Base-by-base conservation (phyloP, 2,113 vertebrate genomes). In the Sebastes schlegelii region DNA sequence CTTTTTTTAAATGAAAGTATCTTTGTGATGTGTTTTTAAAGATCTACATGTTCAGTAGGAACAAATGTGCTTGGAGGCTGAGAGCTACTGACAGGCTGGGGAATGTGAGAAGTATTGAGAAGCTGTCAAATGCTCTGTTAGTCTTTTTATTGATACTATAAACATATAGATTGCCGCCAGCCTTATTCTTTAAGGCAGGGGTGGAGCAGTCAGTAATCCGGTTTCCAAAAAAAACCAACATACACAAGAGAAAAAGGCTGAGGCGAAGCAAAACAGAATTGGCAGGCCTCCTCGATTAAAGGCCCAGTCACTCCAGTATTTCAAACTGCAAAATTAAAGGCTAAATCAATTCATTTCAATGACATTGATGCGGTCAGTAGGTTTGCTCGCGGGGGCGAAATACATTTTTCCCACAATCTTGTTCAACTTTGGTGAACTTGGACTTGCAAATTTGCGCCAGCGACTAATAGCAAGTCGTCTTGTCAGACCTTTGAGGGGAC, bases 121-220 rank as follows among this genome's bases (percentile, higher is more conserved):
- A 73, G 66, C 6, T 4, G 16, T 23, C 7, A 45, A 12, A 69
- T 62, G 9, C 9, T 40, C 58, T 48, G 19, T 26, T 79, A 45
- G 6, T 54, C 12, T 75, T 55, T 54, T 80, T 77, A 12, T 11
- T 51, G 17, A 66, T 61, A 60, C 49, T 34, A 17, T 84, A 71
- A 77, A 46, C 23, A 26, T 23, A 43, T 62, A 12, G 13, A 43
- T 52, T 75, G 48, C 5, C 23, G 6, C 60, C 42, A 9, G 3
- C 54, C 12, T 67, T 19, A 40, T 51, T 17, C 19, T 60, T 67
- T 51, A 51, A 54, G 34, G 7, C 8, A 17, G 54, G 54, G 14
- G 42, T 62, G 64, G n/a, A 45, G 49, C 57, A 21, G 57, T 34
- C 42, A 63, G 49, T 64, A 64, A 77, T 77, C 23, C 19, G n/a